Base-by-base conservation (phyloP, 2,888 invertebrate species). In the Lepidochitona cinerea region DNA sequence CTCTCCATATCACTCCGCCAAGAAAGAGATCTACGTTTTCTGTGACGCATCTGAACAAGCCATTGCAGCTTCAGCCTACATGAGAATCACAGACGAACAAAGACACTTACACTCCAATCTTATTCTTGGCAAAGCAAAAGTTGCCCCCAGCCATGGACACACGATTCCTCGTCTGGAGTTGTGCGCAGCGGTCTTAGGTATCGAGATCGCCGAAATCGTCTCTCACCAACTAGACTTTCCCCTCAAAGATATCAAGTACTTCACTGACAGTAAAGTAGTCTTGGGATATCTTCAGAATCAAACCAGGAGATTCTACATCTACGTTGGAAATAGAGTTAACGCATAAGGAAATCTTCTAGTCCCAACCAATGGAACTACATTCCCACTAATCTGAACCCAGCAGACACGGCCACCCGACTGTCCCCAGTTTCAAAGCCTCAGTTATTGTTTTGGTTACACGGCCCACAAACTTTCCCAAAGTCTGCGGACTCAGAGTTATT, bases 261-360 rank as follows among this genome's bases (percentile, higher is more conserved):
- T 72, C 70, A 75, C 75, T 12, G 80, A 80, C 54, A 76, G 75
- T 29, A 64, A 70, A 68, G 76, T 80, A 9, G 75, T 77, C 1
- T 54, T 79, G 3, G 79, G 77, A 1, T 79, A 79, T 36, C 70
- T 78, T 9, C 14, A 59, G n/a, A 79, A 79, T 49, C 2, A 68
- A 0, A 37, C 71, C n/a, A 37, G 73, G 12, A 68, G 78, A 4
- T 79, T 79, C 53, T 73, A 78, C 35, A 70, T 66, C 12, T 80
- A 80, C 71, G 80, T 80, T 7, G 54, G 49, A 0, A 79, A 80
- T 59, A 67, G 76, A 29, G 75, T 79, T 12, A 75, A 35, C 59
- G 69, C 14, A 77, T 80, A 23, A 37, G 37, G 1, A 41, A 68
- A 12, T 41, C 29, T 18, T 74, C 74, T 29, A 65, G 70, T 14